Conservation (phyloP, 2,888 invertebrate genomes). For the Eupithecia pulchellata region DNA sequence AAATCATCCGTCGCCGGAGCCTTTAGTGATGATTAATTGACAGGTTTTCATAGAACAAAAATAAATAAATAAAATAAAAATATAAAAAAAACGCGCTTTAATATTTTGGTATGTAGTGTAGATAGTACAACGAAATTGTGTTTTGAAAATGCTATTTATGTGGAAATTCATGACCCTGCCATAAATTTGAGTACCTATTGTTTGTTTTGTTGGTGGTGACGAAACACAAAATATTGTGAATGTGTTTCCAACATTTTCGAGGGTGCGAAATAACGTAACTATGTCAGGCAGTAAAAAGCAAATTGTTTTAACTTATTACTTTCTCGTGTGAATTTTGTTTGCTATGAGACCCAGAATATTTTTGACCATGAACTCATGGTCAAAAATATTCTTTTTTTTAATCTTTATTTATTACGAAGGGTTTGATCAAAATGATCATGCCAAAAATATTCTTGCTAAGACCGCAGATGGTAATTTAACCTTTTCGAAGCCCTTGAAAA, state of each 20-base stretch:
- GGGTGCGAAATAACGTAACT: neutral
- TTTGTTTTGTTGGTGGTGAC: neutral
- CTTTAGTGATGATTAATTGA: no score
- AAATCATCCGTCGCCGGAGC: no score
- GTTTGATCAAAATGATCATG: no score
- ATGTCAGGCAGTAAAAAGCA: neutral
- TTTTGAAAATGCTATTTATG: constrained; percentile 4
- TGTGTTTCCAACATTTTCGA: neutral
- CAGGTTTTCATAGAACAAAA: no score
- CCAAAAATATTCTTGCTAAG: neutral
- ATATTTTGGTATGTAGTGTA: neutral
- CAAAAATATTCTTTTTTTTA: neutral
- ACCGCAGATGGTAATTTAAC: neutral
- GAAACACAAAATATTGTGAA: constrained; percentile 5
- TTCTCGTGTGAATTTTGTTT: neutral
- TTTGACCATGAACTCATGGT: neutral
- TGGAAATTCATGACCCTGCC: constrained; percentile 3
- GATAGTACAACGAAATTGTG: constrained; percentile 1
- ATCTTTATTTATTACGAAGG: no score
- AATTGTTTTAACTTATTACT: neutral
- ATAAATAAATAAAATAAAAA: no score
- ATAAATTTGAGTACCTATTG: neutral
- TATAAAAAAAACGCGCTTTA: no score
- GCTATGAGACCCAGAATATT: no score
- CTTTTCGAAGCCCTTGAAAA: constrained; percentile 15